Conservation (phyloP, 2,113 vertebrate species). For the Microtus montanus region DNA sequence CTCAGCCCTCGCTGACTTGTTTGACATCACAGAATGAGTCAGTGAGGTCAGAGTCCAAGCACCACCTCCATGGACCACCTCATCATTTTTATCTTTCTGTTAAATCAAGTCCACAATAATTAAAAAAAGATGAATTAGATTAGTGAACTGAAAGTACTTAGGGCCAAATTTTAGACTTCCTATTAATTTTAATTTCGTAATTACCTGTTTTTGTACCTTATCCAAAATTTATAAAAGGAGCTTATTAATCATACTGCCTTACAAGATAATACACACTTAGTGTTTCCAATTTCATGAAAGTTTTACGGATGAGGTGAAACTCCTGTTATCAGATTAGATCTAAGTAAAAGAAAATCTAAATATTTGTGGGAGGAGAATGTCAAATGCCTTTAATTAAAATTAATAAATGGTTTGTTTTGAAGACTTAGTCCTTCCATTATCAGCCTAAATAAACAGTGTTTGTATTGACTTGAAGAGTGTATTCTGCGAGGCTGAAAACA, state of each 20-base stretch:
- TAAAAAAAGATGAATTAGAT: background rate
- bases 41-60: background rate
- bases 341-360: background rate
- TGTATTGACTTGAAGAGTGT: background rate
- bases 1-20: accelerated
- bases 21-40: accelerated
- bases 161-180: background rate
- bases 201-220: background rate
- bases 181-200: background rate
- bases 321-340: background rate
- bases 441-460: background rate
- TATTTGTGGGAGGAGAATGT: background rate
- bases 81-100: background rate
- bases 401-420: background rate
- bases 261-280: background rate
- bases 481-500: background rate
- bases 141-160: background rate
- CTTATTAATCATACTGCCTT: background rate
- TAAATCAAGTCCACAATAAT: background rate
- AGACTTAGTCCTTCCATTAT: background rate
- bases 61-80: background rate
- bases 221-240: background rate
- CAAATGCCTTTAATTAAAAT: background rate
- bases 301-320: background rate
- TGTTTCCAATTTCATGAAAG: background rate